A percentile compares a stretch with the other conserved stretches of the same genome.
Evolutionary conservation across 2,113 vertebrate species (phyloP).

Genomic region (Chrysochloris asiatica): DNA sequence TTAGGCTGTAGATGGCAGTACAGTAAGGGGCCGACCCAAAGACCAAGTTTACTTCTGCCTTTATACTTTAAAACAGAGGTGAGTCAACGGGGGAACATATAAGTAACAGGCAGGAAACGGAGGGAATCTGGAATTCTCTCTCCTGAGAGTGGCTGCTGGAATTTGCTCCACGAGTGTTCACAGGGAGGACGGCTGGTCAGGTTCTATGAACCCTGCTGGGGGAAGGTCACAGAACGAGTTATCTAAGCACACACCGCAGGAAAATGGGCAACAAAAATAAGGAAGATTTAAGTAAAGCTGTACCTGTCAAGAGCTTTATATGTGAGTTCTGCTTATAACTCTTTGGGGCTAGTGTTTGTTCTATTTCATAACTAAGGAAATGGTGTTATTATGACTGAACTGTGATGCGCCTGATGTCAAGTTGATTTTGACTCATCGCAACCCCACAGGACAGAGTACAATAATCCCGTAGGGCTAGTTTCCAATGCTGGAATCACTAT

Average conservation of each 20-base stretch:
- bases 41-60: neutral
- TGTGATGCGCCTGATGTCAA: neutral
- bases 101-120: neutral
- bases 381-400: neutral
- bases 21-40: neutral
- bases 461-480: neutral
- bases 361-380: neutral
- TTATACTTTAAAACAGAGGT: neutral
- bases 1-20: neutral
- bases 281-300: neutral
- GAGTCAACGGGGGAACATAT: neutral
- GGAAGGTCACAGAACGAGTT: neutral
- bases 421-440: neutral
- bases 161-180: rapidly evolving
- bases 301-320: neutral
- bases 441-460: neutral
- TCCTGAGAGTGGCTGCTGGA: neutral
- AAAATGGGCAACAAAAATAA: neutral
- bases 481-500: neutral
- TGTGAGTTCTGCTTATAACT: neutral
- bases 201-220: rapidly evolving
- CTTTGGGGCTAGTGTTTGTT: rapidly evolving
- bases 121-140: neutral
- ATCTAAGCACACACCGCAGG: neutral
- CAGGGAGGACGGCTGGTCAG: no score